Base-by-base conservation (phyloP, 2,113 vertebrate species). In the Anolis sagrei region DNA sequence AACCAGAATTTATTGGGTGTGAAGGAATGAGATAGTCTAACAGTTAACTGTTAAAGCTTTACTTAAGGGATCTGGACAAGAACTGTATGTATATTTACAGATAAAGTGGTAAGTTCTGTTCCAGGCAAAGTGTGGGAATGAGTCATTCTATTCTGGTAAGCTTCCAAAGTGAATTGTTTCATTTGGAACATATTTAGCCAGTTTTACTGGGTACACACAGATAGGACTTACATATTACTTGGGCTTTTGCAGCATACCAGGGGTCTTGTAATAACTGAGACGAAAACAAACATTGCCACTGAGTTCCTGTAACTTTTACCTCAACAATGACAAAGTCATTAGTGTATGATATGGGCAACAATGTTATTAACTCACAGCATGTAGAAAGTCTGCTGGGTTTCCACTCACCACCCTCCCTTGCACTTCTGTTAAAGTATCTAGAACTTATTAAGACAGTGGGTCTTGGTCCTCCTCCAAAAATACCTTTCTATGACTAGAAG, bases 251-350 rank as follows among this genome's bases (percentile, higher is more conserved):
- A n/a, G 7, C 39, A 48, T 27, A 29, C 11, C 16, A 68, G 16
- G 19, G 14, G 13, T 68, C 29, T 48, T n/a, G 29, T 79, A 88
- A 9, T 68, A 69, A 86, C 78, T 82, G 64, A 58, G 48, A 51
- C 19, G 21, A 86, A 82, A 1, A 0, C 75, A 21, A 8, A 7
- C 34, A 79, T 61, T 14, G 23, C 4, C 76, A 19, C 76, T 58
- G 51, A 34, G 49, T 7, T 39, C 25, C 18, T 25, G 2, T 48
- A 5, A 34, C 2, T 2, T 75, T 75, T 8, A 23, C 36, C 1
- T 70, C 39, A 54, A 23, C 64, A n/a, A n/a, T 29, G 32, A 81
- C 4, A 25, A 69, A 36, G 3, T 27, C 3, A 68, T 29, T 11
- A 48, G 3, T 49, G 27, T 81, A 29, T 62, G 44, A 3, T 32